These are phyloP conservation scores for Mycteria americana DNA, from an alignment of 2,797 vertebrate species.

Conservation along the genomic window DNA sequence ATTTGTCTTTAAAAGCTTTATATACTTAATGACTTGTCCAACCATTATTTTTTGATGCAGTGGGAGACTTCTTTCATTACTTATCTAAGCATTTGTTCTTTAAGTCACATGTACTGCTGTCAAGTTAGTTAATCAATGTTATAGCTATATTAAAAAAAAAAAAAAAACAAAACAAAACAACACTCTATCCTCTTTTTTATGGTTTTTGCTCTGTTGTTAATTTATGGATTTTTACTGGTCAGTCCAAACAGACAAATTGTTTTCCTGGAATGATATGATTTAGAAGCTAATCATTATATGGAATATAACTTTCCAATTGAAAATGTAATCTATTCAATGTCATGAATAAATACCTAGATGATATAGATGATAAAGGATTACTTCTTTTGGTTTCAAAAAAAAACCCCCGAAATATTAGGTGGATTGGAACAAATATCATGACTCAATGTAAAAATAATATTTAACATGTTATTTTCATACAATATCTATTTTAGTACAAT, in stretches of 20 bases:
- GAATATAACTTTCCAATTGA: neutral
- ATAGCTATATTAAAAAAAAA: neutral
- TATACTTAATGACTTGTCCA: neutral
- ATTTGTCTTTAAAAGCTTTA: neutral
- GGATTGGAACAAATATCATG: neutral
- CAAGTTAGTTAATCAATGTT: neutral
- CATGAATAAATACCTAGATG: neutral
- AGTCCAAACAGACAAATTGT: neutral
- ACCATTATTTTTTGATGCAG: neutral
- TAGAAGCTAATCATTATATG: neutral
- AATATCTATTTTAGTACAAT: neutral
- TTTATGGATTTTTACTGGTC: neutral
- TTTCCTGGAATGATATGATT: neutral
- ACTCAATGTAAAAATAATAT: neutral
- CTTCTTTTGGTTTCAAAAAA: neutral
- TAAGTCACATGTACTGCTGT: neutral
- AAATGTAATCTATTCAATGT: neutral
- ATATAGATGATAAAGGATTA: neutral
- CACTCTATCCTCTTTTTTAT: neutral
- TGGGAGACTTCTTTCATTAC: neutral
- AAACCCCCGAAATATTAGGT: neutral
- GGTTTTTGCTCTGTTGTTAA: neutral
- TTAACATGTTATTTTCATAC: neutral
- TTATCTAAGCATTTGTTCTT: neutral
- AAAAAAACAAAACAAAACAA: too few species aligned